A percentile compares a stretch with the other conserved stretches of the same genome.
phyloP scores from a whole-genome alignment of 1,140 invertebrate genomes.

The Drosophila willistoni region DNA sequence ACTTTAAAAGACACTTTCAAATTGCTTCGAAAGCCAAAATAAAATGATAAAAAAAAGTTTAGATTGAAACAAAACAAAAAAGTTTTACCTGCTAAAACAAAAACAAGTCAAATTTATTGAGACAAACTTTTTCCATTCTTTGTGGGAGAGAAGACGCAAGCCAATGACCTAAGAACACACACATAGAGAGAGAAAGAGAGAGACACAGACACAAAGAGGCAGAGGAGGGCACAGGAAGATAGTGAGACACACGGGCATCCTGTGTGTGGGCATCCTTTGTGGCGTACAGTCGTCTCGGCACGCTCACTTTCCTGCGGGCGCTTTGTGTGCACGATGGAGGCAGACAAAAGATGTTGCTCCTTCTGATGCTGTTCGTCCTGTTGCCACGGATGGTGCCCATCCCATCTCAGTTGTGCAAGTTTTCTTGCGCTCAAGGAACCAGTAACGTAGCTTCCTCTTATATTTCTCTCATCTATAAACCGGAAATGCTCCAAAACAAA shows the following conservation, averaged over 20 bases:
- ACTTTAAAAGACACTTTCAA: constrained; percentile 31
- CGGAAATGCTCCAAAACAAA: constrained; percentile 69
- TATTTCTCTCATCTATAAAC: constrained; percentile 47
- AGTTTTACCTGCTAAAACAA: constrained; percentile 63
- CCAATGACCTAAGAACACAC: constrained; percentile 61
- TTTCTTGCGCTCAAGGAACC: constrained; percentile 33
- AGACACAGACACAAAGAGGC: neutral
- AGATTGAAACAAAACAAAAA: constrained; percentile 29
- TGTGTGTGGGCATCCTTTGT: constrained; percentile 44
- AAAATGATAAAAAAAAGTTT: neutral
- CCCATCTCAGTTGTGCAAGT: neutral
- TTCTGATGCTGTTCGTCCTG: constrained; percentile 13
- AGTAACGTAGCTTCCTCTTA: constrained; percentile 34
- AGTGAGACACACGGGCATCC: constrained; percentile 46
- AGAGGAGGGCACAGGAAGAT: neutral
- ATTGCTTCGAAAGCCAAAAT: constrained; percentile 40
- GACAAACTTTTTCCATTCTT: constrained; percentile 39
- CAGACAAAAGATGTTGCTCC: constrained; percentile 55
- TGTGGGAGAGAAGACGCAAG: constrained; percentile 16
- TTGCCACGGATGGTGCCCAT: constrained; percentile 14
- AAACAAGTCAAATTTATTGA: constrained; percentile 51
- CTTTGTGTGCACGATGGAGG: constrained; percentile 38
- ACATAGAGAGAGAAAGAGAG: neutral
- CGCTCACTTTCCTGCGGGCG: constrained; percentile 70
- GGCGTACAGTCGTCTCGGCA: constrained; percentile 43